These are phyloP conservation scores for Heliconius ethilla DNA, from an alignment of 2,888 invertebrate genomes.

Conservation along the genomic window DNA sequence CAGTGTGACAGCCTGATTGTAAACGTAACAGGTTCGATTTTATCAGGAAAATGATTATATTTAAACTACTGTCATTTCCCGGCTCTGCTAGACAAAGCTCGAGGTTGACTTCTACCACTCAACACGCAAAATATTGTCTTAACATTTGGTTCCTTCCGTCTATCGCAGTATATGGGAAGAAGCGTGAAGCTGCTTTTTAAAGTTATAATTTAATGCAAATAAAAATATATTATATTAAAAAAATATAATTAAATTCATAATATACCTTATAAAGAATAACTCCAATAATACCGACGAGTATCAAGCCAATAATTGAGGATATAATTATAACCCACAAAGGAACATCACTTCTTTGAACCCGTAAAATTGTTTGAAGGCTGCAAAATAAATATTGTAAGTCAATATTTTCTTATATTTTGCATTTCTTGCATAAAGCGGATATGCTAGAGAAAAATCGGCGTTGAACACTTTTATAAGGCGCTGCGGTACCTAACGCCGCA, in stretches of 20 bases:
- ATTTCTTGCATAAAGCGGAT: too few relatives aligned
- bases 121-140: neutral
- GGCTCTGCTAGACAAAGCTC: neutral
- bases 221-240: neutral
- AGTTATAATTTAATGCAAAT: neutral
- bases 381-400: slow-evolving; percentile 27
- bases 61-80: neutral
- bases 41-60: neutral
- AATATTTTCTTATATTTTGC: neutral
- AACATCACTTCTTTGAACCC: slow-evolving; percentile 29
- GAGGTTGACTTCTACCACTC: neutral
- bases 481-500: neutral
- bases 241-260: neutral
- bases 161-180: neutral
- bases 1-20: neutral
- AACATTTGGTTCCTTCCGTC: neutral
- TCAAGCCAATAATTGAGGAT: slow-evolving; percentile 43
- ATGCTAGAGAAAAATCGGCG: too few relatives aligned
- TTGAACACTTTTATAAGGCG: neutral
- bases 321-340: slow-evolving; percentile 40
- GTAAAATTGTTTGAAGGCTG: slow-evolving; percentile 40
- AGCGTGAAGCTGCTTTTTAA: too few relatives aligned
- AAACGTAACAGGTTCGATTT: neutral
- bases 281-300: slow-evolving; percentile 43
- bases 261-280: slow-evolving; percentile 47